Base-by-base conservation (phyloP, 2,113 vertebrate species). In the Ranitomeya imitator region DNA sequence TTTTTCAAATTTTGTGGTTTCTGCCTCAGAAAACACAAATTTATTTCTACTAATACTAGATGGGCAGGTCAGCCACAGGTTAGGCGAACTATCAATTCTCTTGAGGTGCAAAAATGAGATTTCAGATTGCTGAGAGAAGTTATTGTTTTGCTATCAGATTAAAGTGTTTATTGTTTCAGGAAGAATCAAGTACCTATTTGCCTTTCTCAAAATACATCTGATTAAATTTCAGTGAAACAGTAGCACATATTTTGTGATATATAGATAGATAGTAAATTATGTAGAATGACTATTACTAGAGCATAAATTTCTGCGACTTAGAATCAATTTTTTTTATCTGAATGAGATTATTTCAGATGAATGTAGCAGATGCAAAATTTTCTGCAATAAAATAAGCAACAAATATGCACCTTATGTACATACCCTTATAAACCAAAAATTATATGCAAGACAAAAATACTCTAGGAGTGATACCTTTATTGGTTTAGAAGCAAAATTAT, bases 51-150 rank as follows among this genome's bases (percentile, higher is more conserved):
- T 7, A 37, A 73, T n/a, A n/a, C n/a, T n/a, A 45, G 26, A 7
- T 15, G 69, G 12, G 13, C 63, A 37, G 69, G 71, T 74, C 31
- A 74, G 6, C 13, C 14, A 7, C 71, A 74, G 31, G 31, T 74
- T 74, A 74, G 71, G 15, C 15, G 45, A 74, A 74, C 31, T 4
- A 74, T 74, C 14, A 74, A 18, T 74, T 74, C 71, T 18, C 7
- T 16, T 45, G 71, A 45, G 71, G 31, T 74, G 13, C 71, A 74
- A 74, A 73, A 74, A 74, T 74, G 26, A 74, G 26, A 74, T 74
- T 45, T 74, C 15, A 45, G 31, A 73, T 73, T 73, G 23, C 4
- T 73, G 14, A 74, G 13, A 74, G 31, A 74, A 18, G 7, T 45
- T 31, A 69, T 4, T 23, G 23, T 69, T 26, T 26, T 13, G n/a